Evolutionary conservation across 2,888 invertebrate species (phyloP).

Genomic region (Amblyjoppa fuscipennis): DNA sequence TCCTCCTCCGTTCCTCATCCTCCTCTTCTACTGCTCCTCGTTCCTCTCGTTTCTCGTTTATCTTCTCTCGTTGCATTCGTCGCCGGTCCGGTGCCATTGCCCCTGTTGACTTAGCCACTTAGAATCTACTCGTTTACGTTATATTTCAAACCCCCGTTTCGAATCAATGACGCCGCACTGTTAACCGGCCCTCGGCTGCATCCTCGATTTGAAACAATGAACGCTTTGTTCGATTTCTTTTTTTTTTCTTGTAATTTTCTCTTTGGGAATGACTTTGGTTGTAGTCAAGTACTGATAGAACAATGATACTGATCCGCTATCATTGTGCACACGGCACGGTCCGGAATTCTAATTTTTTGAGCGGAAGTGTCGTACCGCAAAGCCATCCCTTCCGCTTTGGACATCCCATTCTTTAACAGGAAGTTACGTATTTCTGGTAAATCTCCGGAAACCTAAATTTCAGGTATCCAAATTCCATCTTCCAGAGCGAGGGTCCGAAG

Average conservation of each 20-base stretch:
- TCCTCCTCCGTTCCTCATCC: conserved; percentile 7
- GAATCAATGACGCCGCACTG: conserved; percentile 33
- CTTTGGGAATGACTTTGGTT: too few relatives aligned
- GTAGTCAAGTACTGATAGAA: too few relatives aligned
- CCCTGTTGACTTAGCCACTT: conserved; percentile 82
- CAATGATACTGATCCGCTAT: too few relatives aligned
- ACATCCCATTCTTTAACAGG: background rate
- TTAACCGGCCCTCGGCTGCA: background rate
- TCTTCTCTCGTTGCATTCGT: conserved; percentile 45
- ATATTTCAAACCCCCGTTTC: conserved; percentile 21
- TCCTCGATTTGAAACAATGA: conserved; percentile 28
- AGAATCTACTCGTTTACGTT: conserved; percentile 72
- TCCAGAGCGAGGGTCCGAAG: background rate
- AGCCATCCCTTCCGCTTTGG: too few relatives aligned
- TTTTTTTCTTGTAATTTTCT: background rate
- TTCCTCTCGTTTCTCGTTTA: conserved; percentile 31
- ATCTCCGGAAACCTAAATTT: background rate
- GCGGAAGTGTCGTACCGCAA: background rate
- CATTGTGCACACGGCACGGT: background rate
- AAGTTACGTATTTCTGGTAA: background rate
- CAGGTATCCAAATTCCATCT: background rate
- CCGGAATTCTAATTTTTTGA: background rate
- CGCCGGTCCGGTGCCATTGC: conserved; percentile 79
- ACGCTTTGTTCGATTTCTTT: conserved; percentile 35
- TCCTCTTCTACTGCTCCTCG: conserved; percentile 37